A percentile compares a stretch with the other conserved stretches of the same genome.
Evolutionary conservation across 2,113 vertebrate species (phyloP).

Genomic region (Erythrolamprus reginae): DNA sequence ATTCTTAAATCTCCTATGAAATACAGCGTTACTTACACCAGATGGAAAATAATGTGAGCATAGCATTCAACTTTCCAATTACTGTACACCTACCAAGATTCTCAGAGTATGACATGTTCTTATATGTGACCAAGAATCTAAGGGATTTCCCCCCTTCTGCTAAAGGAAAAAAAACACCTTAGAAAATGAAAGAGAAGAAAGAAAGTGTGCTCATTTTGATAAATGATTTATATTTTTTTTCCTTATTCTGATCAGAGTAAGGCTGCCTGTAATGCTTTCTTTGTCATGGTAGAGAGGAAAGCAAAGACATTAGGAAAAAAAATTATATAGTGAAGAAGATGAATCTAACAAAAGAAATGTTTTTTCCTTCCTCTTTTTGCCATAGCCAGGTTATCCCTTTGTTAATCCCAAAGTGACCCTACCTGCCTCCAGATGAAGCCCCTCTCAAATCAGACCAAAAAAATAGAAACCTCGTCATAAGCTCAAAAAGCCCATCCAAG

Average conservation of each 20-base stretch:
- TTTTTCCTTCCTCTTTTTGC: background rate
- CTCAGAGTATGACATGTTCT: background rate
- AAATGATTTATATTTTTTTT: background rate
- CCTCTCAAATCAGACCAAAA: background rate
- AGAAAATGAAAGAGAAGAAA: background rate
- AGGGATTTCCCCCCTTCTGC: background rate
- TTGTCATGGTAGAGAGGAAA: background rate
- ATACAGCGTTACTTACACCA: background rate
- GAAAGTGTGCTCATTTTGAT: background rate
- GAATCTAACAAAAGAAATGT: background rate
- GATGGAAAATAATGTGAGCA: background rate
- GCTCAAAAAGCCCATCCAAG: background rate
- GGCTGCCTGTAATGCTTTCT: background rate
- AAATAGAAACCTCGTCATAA: background rate
- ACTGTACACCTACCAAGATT: background rate
- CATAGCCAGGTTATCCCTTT: background rate
- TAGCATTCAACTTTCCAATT: background rate
- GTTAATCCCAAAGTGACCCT: background rate
- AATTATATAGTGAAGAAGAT: background rate
- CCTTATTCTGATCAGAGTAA: background rate
- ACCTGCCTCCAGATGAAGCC: background rate
- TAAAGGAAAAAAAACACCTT: background rate
- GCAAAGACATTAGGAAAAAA: background rate
- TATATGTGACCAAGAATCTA: background rate
- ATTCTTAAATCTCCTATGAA: background rate